phyloP scores from a whole-genome alignment of 1,140 invertebrate species.

The Sinella curviseta region DNA sequence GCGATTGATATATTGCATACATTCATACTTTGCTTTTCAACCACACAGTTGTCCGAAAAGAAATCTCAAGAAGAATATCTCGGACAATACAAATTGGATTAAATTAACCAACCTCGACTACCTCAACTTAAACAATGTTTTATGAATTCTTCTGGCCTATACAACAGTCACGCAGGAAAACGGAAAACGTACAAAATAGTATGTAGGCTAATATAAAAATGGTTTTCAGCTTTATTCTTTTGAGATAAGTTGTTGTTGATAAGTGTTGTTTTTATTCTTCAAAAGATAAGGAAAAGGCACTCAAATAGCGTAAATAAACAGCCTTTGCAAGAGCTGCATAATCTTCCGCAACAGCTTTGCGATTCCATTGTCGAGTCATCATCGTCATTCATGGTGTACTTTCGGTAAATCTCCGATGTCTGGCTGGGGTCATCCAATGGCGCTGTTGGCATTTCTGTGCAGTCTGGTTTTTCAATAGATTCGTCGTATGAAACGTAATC shows the following conservation, averaged over 20 bases:
- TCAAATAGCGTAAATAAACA: constrained; percentile 9
- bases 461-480: not conserved
- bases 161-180: too few species aligned
- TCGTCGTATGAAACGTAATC: not conserved
- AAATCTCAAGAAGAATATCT: too few species aligned
- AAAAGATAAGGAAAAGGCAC: constrained; percentile 2
- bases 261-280: not conserved
- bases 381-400: not conserved
- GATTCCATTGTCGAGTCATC: not conserved
- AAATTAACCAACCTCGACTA: not conserved
- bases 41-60: not conserved
- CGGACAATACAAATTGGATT: not conserved
- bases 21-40: too few species aligned
- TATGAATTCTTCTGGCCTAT: too few species aligned
- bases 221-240: not conserved
- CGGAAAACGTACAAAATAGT: too few species aligned
- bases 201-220: too few species aligned
- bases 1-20: too few species aligned
- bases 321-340: not conserved
- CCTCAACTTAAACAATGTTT: not conserved
- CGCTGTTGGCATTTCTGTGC: not conserved
- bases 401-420: not conserved
- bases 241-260: not conserved
- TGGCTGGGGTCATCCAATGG: not conserved
- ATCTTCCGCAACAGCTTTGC: not conserved